Base-by-base conservation (phyloP, 2,888 invertebrate species). In the Disparrhopalites patrizii region DNA sequence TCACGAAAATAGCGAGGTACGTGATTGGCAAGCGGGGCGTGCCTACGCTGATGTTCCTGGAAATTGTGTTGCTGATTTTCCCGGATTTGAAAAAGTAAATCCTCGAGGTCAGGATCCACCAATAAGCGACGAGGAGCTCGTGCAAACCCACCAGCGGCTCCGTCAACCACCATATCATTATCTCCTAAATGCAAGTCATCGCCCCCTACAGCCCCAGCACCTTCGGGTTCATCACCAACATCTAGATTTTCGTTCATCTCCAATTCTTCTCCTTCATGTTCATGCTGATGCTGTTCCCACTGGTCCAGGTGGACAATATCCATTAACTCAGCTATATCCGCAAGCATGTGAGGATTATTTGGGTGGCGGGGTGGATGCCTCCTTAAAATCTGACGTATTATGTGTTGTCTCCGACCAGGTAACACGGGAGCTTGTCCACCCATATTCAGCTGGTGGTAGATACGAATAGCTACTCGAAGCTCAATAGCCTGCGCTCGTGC, bases 241-340 rank as follows among this genome's bases (percentile, higher is more conserved):
- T 47, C 47, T 23, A 20, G 36, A 40, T 36, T 27, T 8, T 57
- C 57, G 31, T 61, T 47, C 30, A 58, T 25, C 28, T 58, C 27
- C 36, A 61, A 52, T 10, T 28, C 27, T 28, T 28, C 52, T n/a
- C n/a, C n/a, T n/a, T n/a, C n/a, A n/a, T n/a, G n/a, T n/a, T n/a
- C n/a, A n/a, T n/a, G n/a, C n/a, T n/a, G n/a, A n/a, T n/a, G n/a
- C n/a, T n/a, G n/a, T n/a, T n/a, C n/a, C 13, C 8, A 23, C 3
- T 33, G 23, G 33, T 61, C 50, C 3, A 50, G 20, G 23, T 61
- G 60, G 18, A 61, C 40, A 23, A 50, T 33, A 61, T 50, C 60
- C 1, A 61, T 28, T 1, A 61, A 51, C 7, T 47, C 47, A 15
- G 33, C 60, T 25, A 61, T 61, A 51, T 61, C 60, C 2, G 40